These are phyloP conservation scores for Drosophila infuscata DNA, from an alignment of 2,888 invertebrate genomes.

Conservation along the genomic window DNA sequence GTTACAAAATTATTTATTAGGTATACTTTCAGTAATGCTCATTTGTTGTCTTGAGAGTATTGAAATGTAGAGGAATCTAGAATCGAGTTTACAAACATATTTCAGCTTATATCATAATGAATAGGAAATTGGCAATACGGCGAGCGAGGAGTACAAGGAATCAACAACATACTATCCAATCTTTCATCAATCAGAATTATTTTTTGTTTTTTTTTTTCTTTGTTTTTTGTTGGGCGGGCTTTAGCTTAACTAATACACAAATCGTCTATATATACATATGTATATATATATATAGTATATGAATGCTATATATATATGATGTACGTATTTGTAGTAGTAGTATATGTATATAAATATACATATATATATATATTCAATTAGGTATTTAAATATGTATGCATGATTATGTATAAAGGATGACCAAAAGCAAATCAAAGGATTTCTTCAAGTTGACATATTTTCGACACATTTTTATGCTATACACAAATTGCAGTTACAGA, in stretches of 20 bases:
- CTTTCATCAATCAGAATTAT: conserved; percentile 17
- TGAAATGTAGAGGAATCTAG: conserved; percentile 53
- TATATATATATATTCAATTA: conserved; percentile 58
- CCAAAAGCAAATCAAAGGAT: conserved; percentile 73
- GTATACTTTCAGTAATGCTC: conserved; percentile 68
- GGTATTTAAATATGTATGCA: conserved; percentile 63
- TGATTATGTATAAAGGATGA: conserved; percentile 65
- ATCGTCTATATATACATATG: conserved; percentile 66
- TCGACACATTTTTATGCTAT: conserved; percentile 51
- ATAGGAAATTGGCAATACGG: conserved; percentile 80
- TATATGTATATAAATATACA: conserved; percentile 42
- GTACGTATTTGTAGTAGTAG: conserved; percentile 37
- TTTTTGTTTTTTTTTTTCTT: conserved; percentile 27
- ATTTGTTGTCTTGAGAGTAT: conserved; percentile 69
- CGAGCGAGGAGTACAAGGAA: conserved; percentile 78
- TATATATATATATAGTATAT: conserved; percentile 38
- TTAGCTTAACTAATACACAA: conserved; percentile 77
- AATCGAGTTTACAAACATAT: conserved; percentile 53
- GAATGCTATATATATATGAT: conserved; percentile 22
- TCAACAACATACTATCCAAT: conserved; percentile 63
- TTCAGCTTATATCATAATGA: conserved; percentile 56
- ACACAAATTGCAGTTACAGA: conserved; percentile 53
- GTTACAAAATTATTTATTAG: conserved; percentile 46
- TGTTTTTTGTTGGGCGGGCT: conserved; percentile 73
- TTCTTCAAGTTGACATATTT: conserved; percentile 52